Base-by-base conservation (phyloP, 2,113 vertebrate species). In the Menidia beryllina region DNA sequence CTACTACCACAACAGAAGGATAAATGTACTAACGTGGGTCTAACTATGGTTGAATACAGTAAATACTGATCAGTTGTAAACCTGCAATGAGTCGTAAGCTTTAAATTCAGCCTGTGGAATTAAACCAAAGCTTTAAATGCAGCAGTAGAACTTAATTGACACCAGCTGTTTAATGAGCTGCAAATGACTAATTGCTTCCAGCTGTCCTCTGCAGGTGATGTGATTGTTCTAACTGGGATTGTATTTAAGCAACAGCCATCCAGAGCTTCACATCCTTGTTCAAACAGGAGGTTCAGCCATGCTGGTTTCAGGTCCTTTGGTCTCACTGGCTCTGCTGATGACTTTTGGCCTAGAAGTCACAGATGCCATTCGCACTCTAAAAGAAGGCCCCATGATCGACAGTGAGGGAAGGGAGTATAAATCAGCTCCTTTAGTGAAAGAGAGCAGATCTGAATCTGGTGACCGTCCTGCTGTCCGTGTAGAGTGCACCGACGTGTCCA, bases 381-480 rank as follows among this genome's bases (percentile, higher is more conserved):
- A 86, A 61, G 79, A 77, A 0, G 77, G 69, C 25, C 79, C 77
- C 1, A 43, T 79, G 68, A 66, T 86, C 1, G 82, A 80, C 20
- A 38, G 47, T 8, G 74, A 86, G 0, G 79, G 86, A 14, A 59
- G 84, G 27, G 71, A 86, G 30, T 89, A 72, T 24, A 84, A 84
- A 61, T 53, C 64, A n/a, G 20, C 34, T 1, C 1, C 19, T 1
- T 12, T 57, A 0, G 7, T 3, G 9, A 52, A 60, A 7, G 8
- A 27, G 12, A 3, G 36, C 5, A 17, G 3, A 7, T 15, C 38
- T 7, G n/a, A 34, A 1, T 0, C 4, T 8, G 1, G 0, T 2
- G 9, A 27, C 0, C 3, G 7, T 13, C 21, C 76, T 2, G 0
- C 58, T 4, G 55, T 89, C 17, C 50, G 2, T 4, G 24, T 85